A percentile compares a stretch with the other conserved stretches of the same genome.
phyloP scores from a whole-genome alignment of 2,888 invertebrate species.

The Ethmia dodecea region DNA sequence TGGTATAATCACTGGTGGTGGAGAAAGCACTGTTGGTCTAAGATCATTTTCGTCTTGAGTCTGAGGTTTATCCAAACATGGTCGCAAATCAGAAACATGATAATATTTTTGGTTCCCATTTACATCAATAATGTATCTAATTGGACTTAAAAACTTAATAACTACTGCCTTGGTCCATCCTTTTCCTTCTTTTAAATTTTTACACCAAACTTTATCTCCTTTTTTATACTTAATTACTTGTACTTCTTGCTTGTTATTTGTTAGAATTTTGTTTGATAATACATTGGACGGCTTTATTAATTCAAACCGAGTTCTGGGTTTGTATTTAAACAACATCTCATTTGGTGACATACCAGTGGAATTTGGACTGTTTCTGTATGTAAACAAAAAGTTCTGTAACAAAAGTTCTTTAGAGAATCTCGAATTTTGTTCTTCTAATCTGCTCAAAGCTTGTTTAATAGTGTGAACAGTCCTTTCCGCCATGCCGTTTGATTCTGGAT shows the following conservation, averaged over 20 bases:
- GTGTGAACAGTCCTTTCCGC: too few species aligned
- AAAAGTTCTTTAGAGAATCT: not conserved
- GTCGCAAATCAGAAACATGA: not conserved
- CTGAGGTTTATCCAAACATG: not conserved
- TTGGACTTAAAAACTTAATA: not conserved
- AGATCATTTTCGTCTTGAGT: not conserved
- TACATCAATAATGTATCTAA: not conserved
- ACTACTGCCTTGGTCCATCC: not conserved
- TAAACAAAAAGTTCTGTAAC: conserved; percentile 4
- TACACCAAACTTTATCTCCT: not conserved
- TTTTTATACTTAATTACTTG: not conserved
- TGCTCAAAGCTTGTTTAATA: not conserved
- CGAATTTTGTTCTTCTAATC: not conserved
- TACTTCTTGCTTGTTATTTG: not conserved
- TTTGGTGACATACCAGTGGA: conserved; percentile 6
- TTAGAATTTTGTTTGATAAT: too few species aligned
- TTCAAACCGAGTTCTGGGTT: not conserved
- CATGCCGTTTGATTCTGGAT: not conserved
- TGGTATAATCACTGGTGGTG: not conserved
- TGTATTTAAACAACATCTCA: not conserved
- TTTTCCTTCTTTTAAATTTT: conserved; percentile 3
- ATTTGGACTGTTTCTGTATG: conserved; percentile 6
- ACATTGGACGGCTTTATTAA: not conserved
- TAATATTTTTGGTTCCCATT: not conserved
- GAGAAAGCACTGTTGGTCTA: not conserved